A percentile compares a stretch with the other conserved stretches of the same genome.
Evolutionary conservation across 2,888 invertebrate genomes (phyloP).

Genomic region (Seira sanloemensis): DNA sequence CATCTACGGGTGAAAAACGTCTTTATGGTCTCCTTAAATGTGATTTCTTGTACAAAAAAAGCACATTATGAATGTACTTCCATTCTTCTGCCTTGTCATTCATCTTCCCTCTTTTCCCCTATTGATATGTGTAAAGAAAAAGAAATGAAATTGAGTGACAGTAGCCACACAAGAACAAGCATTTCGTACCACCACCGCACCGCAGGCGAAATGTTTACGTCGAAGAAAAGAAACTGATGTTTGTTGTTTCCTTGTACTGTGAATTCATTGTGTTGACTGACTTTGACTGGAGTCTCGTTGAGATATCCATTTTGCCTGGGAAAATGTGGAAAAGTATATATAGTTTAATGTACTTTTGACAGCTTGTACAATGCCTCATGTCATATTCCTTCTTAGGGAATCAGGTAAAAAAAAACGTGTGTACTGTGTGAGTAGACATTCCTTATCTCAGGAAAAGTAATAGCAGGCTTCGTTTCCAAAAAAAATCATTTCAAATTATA

Average conservation of each 20-base stretch:
- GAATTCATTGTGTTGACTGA: conserved; percentile 27
- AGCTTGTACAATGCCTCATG: conserved; percentile 39
- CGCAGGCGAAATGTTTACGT: conserved; percentile 31
- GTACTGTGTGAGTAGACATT: background rate
- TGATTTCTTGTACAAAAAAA: background rate
- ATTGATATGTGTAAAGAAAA: background rate
- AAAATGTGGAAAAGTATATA: conserved; percentile 48
- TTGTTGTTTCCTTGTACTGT: background rate
- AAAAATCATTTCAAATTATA: background rate
- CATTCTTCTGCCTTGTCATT: background rate
- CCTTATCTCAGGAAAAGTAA: too few relatives aligned
- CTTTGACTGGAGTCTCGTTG: conserved; percentile 22
- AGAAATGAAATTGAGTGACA: conserved; percentile 12
- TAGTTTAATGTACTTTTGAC: conserved; percentile 59
- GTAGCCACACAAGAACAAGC: conserved; percentile 14
- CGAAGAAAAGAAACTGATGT: conserved; percentile 7
- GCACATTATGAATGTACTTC: background rate
- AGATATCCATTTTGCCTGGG: conserved; percentile 33
- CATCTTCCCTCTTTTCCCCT: background rate
- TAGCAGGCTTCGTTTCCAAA: background rate
- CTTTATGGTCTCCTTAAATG: background rate
- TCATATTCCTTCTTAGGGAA: conserved; percentile 11
- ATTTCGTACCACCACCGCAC: conserved; percentile 41
- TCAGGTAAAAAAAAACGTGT: background rate
- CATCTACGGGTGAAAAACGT: background rate